These are phyloP conservation scores for Alectoris magna DNA, from an alignment of 2,797 vertebrate species.

Conservation along the genomic window DNA sequence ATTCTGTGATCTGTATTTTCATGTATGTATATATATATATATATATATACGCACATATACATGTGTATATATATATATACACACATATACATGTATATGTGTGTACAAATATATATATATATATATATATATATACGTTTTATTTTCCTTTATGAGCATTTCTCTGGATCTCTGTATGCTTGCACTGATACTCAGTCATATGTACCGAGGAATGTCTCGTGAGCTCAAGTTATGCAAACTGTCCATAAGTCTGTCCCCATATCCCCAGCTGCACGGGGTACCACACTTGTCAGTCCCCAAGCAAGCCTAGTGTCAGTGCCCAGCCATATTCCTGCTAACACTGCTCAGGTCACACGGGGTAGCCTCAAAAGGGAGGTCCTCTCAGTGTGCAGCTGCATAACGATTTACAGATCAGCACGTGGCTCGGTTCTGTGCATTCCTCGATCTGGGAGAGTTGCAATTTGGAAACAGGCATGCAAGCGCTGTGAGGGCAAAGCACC, in stretches of 20 bases:
- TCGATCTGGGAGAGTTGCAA: not conserved
- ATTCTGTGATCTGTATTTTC: not conserved
- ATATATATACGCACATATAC: too few species aligned
- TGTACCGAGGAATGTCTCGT: not conserved
- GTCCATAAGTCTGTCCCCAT: not conserved
- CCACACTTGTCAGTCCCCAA: not conserved
- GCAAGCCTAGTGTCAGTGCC: not conserved
- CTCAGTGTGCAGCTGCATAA: not conserved
- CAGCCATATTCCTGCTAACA: not conserved
- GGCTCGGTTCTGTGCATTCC: not conserved
- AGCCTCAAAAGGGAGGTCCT: not conserved
- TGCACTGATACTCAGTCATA: not conserved
- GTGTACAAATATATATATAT: too few species aligned
- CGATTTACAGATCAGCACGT: not conserved
- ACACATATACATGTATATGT: too few species aligned
- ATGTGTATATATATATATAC: too few species aligned
- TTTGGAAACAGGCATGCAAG: not conserved
- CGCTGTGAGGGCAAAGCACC: not conserved
- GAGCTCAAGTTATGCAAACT: not conserved
- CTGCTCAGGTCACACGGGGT: not conserved
- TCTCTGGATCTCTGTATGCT: not conserved
- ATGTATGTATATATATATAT: not conserved
- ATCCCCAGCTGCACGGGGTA: fast-evolving
- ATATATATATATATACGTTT: not conserved
- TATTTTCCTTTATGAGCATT: not conserved